Percentiles rank a stretch among this genome's conserved stretches.
These are phyloP conservation scores for Enhydra lutris DNA, from an alignment of 2,113 vertebrate genomes.

Conservation along the genomic window DNA sequence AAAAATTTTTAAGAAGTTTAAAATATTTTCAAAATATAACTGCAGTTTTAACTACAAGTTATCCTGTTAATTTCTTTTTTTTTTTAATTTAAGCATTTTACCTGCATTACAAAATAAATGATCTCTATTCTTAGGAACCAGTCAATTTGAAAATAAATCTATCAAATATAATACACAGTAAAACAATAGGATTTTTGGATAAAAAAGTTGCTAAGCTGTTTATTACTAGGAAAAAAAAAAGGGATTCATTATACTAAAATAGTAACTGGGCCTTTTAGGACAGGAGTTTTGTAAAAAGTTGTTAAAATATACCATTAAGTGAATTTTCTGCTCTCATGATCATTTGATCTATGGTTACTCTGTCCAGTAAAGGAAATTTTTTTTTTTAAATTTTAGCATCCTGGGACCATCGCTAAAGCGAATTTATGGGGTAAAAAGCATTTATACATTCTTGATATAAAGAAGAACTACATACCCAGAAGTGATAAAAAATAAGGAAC, in stretches of 20 bases:
- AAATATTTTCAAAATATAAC: not conserved
- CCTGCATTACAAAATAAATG: not conserved
- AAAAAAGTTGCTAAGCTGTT: not conserved
- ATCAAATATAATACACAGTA: not conserved
- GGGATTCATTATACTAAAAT: not conserved
- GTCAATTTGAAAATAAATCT: not conserved
- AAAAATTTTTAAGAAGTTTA: not conserved
- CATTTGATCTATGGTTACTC: not conserved
- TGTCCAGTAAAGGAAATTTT: not conserved
- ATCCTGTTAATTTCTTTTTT: not conserved
- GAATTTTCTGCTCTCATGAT: not conserved
- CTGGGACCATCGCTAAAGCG: not conserved
- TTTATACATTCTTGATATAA: constrained; percentile 4
- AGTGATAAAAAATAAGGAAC: constrained; percentile 45
- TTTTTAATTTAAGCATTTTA: not conserved
- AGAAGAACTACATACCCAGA: constrained; percentile 48
- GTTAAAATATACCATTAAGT: not conserved
- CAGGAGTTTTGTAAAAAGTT: not conserved
- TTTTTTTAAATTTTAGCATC: constrained; percentile 5
- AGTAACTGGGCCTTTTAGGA: not conserved
- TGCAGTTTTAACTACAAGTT: not conserved
- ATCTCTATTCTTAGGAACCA: not conserved
- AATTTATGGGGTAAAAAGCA: not conserved
- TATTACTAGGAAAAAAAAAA: not conserved
- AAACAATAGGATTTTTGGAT: not conserved